Base-by-base conservation (phyloP, 2,797 vertebrate species). In the Tadarida brasiliensis region DNA sequence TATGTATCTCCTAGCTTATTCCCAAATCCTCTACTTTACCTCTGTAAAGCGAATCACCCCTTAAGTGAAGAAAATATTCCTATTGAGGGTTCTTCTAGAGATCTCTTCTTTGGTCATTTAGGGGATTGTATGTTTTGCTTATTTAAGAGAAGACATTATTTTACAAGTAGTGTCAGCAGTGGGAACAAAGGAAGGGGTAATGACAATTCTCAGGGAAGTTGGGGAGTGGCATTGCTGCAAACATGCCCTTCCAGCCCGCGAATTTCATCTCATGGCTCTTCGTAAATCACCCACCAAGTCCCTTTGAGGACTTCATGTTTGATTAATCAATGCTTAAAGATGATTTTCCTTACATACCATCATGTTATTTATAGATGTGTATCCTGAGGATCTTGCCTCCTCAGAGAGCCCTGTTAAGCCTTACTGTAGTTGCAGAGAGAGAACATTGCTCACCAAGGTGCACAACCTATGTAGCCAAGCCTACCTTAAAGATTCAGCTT, bases 1-100 rank as follows among this genome's bases (percentile, higher is more conserved):
- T 22, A 51, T 78, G 4, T 74, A 71, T 70, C 44, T 83, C 61
- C 33, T 87, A 44, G 17, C n/a, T 87, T 89, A 57, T 82, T 63
- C 0, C 17, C 22, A 78, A 56, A 80, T 86, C 54, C 11, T 87
- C 56, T 91, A 93, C 20, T 51, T 30, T 39, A 61, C 26, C 8
- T 85, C 67, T 88, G 61, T 73, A 90, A 71, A 91, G 11, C 87
- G 3, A 92, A 80, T 76, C 28, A 90, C 61, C 4, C 1, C 2
- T 49, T 92, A 65, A 28, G 5, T 33, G 61, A 94, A 94, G 16
- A 96, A 96, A 88, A 44, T 77, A 81, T 5, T 94, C 49, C n/a
- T 33, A 30, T 3, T 81, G 57, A 88, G 5, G 3, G 63, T 61
- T 82, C 35, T 71, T 81, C 12, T 81, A 81, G 28, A 56, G 24